Percentiles rank a stretch among this genome's conserved stretches.
Evolutionary conservation across 2,888 invertebrate genomes (phyloP).

Genomic region (Nomada flava): DNA sequence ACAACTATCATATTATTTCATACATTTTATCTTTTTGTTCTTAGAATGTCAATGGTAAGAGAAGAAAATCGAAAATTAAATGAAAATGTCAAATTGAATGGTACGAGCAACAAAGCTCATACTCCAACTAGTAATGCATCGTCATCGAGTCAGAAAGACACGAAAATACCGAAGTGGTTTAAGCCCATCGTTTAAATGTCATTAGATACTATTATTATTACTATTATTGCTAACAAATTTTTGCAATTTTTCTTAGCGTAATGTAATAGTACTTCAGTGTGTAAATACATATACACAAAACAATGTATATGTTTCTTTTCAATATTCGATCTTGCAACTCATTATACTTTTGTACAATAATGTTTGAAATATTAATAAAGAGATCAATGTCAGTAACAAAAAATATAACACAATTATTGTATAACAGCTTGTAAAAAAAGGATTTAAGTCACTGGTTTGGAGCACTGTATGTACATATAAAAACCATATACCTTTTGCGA

Average conservation of each 20-base stretch:
- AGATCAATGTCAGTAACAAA: constrained; percentile 27
- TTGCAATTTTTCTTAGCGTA: constrained; percentile 30
- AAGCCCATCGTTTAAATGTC: constrained; percentile 71
- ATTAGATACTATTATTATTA: constrained; percentile 7
- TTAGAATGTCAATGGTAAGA: constrained; percentile 67
- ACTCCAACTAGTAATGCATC: background rate
- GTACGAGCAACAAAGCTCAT: background rate
- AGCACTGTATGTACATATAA: constrained; percentile 9
- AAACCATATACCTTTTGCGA: constrained; percentile 17
- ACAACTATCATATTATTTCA: background rate
- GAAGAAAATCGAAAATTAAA: constrained; percentile 41
- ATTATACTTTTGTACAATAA: constrained; percentile 41
- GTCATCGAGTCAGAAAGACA: constrained; percentile 53
- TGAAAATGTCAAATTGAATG: constrained; percentile 14
- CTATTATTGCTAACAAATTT: constrained; percentile 21
- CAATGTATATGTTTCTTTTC: constrained; percentile 19
- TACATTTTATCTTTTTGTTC: constrained; percentile 8
- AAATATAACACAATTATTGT: constrained; percentile 22
- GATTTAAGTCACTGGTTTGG: constrained; percentile 21
- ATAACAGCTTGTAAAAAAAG: constrained; percentile 3
- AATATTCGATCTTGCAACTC: constrained; percentile 33
- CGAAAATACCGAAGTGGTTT: constrained; percentile 75
- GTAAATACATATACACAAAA: constrained; percentile 35
- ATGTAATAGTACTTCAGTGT: constrained; percentile 44
- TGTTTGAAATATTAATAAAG: constrained; percentile 19